Evolutionary conservation across 2,113 vertebrate genomes (phyloP).

Genomic region (Emydura subglobosa): DNA sequence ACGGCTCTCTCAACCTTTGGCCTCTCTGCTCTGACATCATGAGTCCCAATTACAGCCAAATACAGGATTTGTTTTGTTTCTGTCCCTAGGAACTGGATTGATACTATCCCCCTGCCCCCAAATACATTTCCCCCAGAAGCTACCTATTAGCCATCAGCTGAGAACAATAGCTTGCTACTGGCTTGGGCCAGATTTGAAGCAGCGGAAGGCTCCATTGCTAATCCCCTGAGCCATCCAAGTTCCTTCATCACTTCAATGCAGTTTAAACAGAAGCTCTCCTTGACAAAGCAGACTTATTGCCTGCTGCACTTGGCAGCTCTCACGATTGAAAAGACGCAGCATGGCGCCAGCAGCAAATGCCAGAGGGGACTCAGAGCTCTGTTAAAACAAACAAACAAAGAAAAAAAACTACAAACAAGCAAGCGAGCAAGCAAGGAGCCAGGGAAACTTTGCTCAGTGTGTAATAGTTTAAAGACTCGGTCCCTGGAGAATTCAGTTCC

Average conservation of each 20-base stretch:
- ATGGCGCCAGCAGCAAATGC: neutral
- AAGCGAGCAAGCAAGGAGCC: neutral
- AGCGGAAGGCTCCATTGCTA: neutral
- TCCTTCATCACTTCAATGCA: neutral
- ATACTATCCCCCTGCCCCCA: neutral
- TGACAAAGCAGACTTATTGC: neutral
- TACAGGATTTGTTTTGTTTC: neutral
- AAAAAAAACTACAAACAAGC: neutral
- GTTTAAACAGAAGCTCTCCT: neutral
- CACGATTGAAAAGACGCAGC: neutral
- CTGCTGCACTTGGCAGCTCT: neutral
- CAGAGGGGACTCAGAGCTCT: neutral
- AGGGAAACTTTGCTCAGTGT: neutral
- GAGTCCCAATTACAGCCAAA: neutral
- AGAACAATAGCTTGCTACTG: neutral
- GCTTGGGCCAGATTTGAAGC: neutral
- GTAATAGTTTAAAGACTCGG: neutral
- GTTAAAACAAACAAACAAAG: neutral
- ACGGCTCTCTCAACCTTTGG: neutral
- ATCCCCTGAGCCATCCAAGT: neutral
- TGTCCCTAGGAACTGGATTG: neutral
- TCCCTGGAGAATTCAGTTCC: slow-evolving; percentile 1
- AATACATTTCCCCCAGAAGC: neutral
- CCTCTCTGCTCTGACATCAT: neutral
- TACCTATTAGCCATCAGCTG: neutral